Base-by-base conservation (phyloP, 2,888 invertebrate genomes). In the Xestia sexstrigata region DNA sequence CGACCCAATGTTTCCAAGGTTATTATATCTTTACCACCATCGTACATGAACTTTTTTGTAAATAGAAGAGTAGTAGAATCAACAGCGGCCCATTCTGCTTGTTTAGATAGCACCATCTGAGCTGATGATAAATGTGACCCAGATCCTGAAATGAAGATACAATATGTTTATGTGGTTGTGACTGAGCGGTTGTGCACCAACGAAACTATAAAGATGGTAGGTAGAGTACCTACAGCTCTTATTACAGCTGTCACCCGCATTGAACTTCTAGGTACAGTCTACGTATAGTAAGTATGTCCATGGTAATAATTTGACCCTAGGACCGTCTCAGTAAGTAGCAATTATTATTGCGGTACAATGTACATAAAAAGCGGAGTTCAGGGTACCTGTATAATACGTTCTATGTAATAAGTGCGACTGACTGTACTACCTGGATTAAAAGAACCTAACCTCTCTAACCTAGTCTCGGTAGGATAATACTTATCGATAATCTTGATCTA, bases 1-100 rank as follows among this genome's bases (percentile, higher is more conserved):
- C 97, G 97, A 35, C 98, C 98, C 87, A 98, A 93, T 45, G 97
- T 97, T 83, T 97, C 97, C 86, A 98, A 92, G 17, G 97, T 95
- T 69, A 94, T 94, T 63, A 97, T 94, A 70, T 97, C 97, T 86
- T 97, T 97, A 39, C 97, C 97, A 71, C 97, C 95, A 89, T 97
- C 97, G 67, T 97, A 97, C 94, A 97, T 96, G 84, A 95, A 95
- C 85, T 96, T 96, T 87, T 97, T 97, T 77, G 97, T 96, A 84
- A 96, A 96, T 11, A 97, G 90, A 17, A 97, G 94, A 49, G 97
- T 97, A 65, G 97, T 97, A 26, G 97, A 97, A 91, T 97, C 97
- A 67, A 98, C 97, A 55, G 97, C 97, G n/a, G 97, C 97, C 92
- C 97, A 97, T 79, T 97, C 97, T 17, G 97, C 97, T 90, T 97